A percentile compares a stretch with the other conserved stretches of the same genome.
These are phyloP conservation scores for Gobio gobio DNA, from an alignment of 2,113 vertebrate genomes.

Conservation along the genomic window DNA sequence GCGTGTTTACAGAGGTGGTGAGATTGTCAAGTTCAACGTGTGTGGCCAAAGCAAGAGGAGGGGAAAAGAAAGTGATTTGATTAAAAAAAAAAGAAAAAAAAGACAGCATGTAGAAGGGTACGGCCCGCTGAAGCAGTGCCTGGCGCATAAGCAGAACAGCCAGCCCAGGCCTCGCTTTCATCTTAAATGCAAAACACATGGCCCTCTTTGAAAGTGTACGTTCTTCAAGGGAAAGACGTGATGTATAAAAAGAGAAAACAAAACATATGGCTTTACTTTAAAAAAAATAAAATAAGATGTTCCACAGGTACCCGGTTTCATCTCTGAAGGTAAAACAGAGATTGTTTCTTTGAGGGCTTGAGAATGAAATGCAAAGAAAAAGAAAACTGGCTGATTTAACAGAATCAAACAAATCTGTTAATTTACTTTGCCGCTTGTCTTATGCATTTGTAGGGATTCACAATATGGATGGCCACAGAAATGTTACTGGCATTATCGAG, in stretches of 20 bases:
- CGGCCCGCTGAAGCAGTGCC: neutral
- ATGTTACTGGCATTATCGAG: neutral
- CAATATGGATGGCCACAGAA: neutral
- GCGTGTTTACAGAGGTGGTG: slow-evolving; percentile 26
- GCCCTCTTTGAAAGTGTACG: slow-evolving; percentile 46
- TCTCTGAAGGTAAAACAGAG: slow-evolving; percentile 30
- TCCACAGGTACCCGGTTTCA: slow-evolving; percentile 42
- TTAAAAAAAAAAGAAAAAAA: slow-evolving; percentile 49
- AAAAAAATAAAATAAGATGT: slow-evolving; percentile 47
- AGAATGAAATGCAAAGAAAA: neutral
- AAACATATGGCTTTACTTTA: slow-evolving; percentile 55
- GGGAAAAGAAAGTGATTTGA: slow-evolving; percentile 41
- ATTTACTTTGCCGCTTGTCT: neutral
- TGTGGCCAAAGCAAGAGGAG: slow-evolving; percentile 48
- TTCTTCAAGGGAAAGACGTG: slow-evolving; percentile 51
- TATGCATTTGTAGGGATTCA: neutral
- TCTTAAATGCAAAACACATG: slow-evolving; percentile 67
- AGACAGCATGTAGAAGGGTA: slow-evolving; percentile 37
- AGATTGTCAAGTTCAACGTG: slow-evolving; percentile 32
- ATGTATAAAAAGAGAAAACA: slow-evolving; percentile 44
- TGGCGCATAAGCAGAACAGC: slow-evolving; percentile 52
- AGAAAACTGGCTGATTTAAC: neutral
- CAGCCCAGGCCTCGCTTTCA: slow-evolving; percentile 56
- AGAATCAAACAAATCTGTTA: neutral
- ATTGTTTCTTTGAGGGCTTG: no score